These are phyloP conservation scores for Eira barbara DNA, from an alignment of 2,113 vertebrate genomes.

Conservation along the genomic window DNA sequence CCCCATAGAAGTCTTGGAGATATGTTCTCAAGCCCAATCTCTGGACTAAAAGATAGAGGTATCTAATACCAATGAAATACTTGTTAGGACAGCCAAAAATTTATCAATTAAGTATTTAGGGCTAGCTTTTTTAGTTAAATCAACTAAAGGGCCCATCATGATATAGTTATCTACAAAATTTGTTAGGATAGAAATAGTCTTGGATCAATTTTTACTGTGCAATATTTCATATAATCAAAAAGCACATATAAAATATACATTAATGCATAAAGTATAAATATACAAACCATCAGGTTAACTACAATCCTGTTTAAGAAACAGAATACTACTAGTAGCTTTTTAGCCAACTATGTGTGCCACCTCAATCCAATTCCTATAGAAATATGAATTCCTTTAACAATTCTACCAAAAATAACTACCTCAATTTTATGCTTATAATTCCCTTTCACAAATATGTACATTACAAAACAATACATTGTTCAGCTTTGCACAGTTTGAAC, in stretches of 20 bases:
- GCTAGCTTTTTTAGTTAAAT: not conserved
- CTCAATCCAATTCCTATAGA: not conserved
- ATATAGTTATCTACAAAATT: not conserved
- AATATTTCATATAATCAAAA: not conserved
- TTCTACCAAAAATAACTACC: not conserved
- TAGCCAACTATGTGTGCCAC: not conserved
- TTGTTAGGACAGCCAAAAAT: not conserved
- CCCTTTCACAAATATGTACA: not conserved
- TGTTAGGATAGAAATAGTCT: not conserved
- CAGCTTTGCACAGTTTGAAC: not conserved
- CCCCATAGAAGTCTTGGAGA: not conserved
- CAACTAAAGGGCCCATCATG: not conserved
- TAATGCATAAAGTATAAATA: not conserved
- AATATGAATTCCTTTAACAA: not conserved
- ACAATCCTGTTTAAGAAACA: not conserved
- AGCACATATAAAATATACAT: not conserved
- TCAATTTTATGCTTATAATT: not conserved
- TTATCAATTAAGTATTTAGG: not conserved
- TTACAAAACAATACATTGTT: not conserved
- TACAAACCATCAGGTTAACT: not conserved
- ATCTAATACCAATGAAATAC: not conserved
- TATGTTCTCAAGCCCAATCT: not conserved
- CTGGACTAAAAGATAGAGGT: not conserved
- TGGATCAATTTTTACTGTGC: not conserved
- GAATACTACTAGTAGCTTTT: not conserved